phyloP scores from a whole-genome alignment of 2,888 invertebrate species.

The Dynastes grantii region DNA sequence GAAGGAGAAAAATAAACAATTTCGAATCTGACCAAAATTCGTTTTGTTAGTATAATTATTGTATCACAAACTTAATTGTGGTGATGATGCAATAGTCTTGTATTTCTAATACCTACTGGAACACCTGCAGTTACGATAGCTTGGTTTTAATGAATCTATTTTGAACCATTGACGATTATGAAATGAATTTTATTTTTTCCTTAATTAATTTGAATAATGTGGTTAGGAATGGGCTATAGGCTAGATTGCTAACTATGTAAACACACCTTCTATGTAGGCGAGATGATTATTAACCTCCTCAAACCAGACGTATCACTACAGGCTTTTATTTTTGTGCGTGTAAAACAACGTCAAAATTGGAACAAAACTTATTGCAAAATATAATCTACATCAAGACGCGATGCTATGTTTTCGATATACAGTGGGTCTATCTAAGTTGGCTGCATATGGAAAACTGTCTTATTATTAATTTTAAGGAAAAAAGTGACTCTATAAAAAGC shows the following conservation, averaged over 20 bases:
- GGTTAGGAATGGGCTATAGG: background rate
- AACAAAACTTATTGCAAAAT: too few species aligned
- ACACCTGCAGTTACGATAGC: background rate
- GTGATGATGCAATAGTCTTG: slow-evolving; percentile 7
- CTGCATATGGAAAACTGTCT: too few species aligned
- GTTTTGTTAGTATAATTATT: slow-evolving; percentile 10
- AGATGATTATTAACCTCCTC: background rate
- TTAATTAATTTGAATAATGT: background rate
- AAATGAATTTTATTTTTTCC: slow-evolving; percentile 5
- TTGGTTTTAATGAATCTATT: slow-evolving; percentile 3
- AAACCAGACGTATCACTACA: background rate
- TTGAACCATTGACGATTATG: slow-evolving; percentile 2
- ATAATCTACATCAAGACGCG: too few species aligned
- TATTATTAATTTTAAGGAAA: too few species aligned
- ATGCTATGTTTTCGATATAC: too few species aligned
- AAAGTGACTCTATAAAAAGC: too few species aligned
- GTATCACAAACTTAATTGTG: background rate
- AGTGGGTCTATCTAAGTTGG: too few species aligned
- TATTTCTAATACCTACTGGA: background rate
- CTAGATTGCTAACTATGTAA: background rate
- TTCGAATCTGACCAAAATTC: background rate
- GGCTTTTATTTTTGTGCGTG: too few species aligned
- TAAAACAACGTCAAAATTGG: too few species aligned
- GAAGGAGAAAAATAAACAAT: slow-evolving; percentile 18
- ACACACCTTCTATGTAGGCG: background rate